phyloP scores from a whole-genome alignment of 2,888 invertebrate genomes.

The Pherbina coryleti region DNA sequence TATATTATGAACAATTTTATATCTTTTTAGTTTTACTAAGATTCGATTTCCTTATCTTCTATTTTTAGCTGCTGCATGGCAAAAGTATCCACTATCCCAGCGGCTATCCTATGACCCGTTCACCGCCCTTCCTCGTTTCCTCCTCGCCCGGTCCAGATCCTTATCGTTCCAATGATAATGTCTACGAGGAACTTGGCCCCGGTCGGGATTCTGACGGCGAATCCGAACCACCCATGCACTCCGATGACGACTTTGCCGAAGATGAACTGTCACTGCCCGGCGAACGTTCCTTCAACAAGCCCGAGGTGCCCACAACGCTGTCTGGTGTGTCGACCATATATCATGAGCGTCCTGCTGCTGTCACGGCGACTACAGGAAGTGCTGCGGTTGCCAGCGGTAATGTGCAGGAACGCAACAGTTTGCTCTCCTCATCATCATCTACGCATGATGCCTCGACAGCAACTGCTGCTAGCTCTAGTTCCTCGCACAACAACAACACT shows the following conservation, averaged over 20 bases:
- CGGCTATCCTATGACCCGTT: slow-evolving; percentile 74
- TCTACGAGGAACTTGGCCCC: slow-evolving; percentile 83
- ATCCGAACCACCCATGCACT: slow-evolving; percentile 76
- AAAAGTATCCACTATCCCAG: slow-evolving; percentile 73
- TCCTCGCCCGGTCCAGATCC: slow-evolving; percentile 78
- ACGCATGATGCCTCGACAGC: slow-evolving; percentile 62
- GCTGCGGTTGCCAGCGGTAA: slow-evolving; percentile 35
- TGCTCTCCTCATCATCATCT: slow-evolving; percentile 67
- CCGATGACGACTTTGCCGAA: slow-evolving; percentile 88
- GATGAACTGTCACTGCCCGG: slow-evolving; percentile 80
- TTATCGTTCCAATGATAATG: slow-evolving; percentile 77
- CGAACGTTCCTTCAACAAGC: slow-evolving; percentile 66
- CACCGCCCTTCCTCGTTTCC: slow-evolving; percentile 78
- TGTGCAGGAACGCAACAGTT: slow-evolving; percentile 64
- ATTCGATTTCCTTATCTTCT: neutral
- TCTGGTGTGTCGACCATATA: slow-evolving; percentile 15
- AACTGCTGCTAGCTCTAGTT: slow-evolving; percentile 57
- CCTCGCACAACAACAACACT: slow-evolving; percentile 52
- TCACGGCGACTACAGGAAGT: slow-evolving; percentile 28
- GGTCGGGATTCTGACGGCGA: slow-evolving; percentile 75
- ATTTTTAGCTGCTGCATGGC: slow-evolving; percentile 58
- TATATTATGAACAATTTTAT: slow-evolving; percentile 10
- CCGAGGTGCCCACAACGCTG: slow-evolving; percentile 39
- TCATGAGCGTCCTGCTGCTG: slow-evolving; percentile 26
- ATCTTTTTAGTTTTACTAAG: neutral